Percentiles rank a stretch among this genome's conserved stretches.
These are phyloP conservation scores for Cirrhinus mrigala DNA, from an alignment of 2,797 vertebrate genomes.

Conservation along the genomic window DNA sequence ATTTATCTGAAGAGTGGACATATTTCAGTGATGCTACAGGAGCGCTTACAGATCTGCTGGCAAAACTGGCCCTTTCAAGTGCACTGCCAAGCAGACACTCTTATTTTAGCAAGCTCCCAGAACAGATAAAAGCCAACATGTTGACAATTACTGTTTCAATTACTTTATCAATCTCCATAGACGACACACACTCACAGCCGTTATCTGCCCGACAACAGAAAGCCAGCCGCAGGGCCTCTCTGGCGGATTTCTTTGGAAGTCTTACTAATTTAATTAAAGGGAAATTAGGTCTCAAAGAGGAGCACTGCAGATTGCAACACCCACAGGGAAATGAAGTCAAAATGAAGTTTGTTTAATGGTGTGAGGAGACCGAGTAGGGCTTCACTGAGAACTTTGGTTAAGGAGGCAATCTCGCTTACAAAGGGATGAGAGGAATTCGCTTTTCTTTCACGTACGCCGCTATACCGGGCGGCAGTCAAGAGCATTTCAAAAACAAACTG, in stretches of 20 bases:
- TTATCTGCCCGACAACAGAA: slow-evolving; percentile 57
- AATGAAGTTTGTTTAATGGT: slow-evolving; percentile 59
- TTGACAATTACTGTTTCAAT: slow-evolving; percentile 51
- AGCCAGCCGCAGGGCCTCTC: slow-evolving; percentile 53
- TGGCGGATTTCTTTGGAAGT: slow-evolving; percentile 56
- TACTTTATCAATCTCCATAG: slow-evolving; percentile 60
- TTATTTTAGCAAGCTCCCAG: slow-evolving; percentile 40
- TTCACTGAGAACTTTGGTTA: slow-evolving; percentile 44
- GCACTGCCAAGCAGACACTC: slow-evolving; percentile 29
- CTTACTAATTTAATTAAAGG: slow-evolving; percentile 66
- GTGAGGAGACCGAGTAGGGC: slow-evolving; percentile 46
- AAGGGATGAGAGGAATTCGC: slow-evolving; percentile 14
- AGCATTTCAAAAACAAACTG: slow-evolving; percentile 41
- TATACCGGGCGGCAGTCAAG: not conserved
- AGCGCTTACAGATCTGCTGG: not conserved
- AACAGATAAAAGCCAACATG: slow-evolving; percentile 36
- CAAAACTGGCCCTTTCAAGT: slow-evolving; percentile 21
- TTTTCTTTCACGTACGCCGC: not conserved
- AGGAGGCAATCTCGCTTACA: slow-evolving; percentile 39
- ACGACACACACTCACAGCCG: slow-evolving; percentile 55
- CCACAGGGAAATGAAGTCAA: slow-evolving; percentile 55
- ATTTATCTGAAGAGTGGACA: not conserved
- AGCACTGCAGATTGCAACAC: slow-evolving; percentile 51
- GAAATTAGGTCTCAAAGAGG: slow-evolving; percentile 61
- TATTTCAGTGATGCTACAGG: not conserved